Base-by-base conservation (phyloP, 2,888 invertebrate genomes). In the Eristalinus aeneus region DNA sequence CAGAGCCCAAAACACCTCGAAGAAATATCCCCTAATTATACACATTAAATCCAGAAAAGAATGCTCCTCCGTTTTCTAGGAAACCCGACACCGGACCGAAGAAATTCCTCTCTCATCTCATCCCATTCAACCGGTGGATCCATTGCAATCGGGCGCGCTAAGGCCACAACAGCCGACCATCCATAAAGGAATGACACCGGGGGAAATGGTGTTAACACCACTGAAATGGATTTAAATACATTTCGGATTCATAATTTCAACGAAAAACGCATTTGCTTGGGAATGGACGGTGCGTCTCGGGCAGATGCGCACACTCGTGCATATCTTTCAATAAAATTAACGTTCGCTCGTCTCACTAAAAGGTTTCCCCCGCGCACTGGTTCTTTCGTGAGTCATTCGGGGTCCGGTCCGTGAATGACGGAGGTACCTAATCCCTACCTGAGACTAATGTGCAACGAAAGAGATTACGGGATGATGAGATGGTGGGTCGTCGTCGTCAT, bases 191-290 rank as follows among this genome's bases (percentile, higher is more conserved):
- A 76, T 67, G 39, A 85, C 63, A 65, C 68, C 68, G 22, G 72
- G 71, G 16, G 76, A 67, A 82, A 86, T 86, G 77, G 73, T 77
- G 81, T 77, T 86, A 86, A 78, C 86, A 73, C 71, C 71, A 78
- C 82, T 74, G 56, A 65, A 82, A 86, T 86, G 77, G 86, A 86
- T 86, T 82, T 73, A 73, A 77, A 74, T 76, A 36, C 74, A 67
- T 71, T 77, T 77, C 46, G 73, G 69, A 77, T 82, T 86, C 82
- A 86, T 86, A 82, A 82, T 82, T 86, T 82, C 58, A 58, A 61
- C 77, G 69, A 71, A 54, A 71, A 77, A 76, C 1, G 65, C 77
- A 74, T 82, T 86, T 77, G 64, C 64, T 69, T 6, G 16, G 32
- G 72, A 73, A 34, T 73, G 75, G 71, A 67, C 75, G 67, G 77